Evolutionary conservation across 2,888 invertebrate species (phyloP).

Genomic region (Vannuccia rotundouncinata): DNA sequence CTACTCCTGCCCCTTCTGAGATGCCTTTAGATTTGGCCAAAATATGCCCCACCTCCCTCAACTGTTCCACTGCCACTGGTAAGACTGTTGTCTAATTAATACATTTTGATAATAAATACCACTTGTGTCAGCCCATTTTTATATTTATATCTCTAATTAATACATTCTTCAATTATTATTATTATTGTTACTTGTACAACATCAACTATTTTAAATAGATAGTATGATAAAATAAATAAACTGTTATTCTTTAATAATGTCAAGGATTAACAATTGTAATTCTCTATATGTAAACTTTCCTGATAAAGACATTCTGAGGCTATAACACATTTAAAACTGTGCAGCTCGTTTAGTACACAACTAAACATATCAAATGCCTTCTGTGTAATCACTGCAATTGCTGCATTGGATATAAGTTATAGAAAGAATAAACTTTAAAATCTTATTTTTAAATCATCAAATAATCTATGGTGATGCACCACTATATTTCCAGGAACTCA

Average conservation of each 20-base stretch:
- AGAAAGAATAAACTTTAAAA: not conserved
- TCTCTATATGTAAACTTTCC: not conserved
- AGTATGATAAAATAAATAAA: too few species aligned
- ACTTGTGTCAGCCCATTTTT: too few species aligned
- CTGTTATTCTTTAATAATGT: conserved; percentile 12
- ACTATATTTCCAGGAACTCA: not conserved
- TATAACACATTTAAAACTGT: not conserved
- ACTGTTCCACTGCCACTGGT: too few species aligned
- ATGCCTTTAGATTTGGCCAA: too few species aligned
- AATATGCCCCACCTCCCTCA: too few species aligned
- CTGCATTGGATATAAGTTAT: not conserved
- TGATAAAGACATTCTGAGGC: not conserved
- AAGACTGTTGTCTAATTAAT: too few species aligned
- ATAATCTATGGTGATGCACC: conserved; percentile 4
- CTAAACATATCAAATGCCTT: not conserved
- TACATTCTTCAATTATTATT: too few species aligned
- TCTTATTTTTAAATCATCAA: not conserved
- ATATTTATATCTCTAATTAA: too few species aligned
- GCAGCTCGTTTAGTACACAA: not conserved
- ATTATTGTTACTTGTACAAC: too few species aligned
- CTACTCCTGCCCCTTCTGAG: too few species aligned
- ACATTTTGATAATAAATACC: too few species aligned
- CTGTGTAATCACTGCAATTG: not conserved
- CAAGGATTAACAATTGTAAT: conserved; percentile 9
- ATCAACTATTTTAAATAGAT: too few species aligned